A percentile compares a stretch with the other conserved stretches of the same genome.
phyloP scores from a whole-genome alignment of 2,797 vertebrate genomes.

The Cryptoprocta ferox region DNA sequence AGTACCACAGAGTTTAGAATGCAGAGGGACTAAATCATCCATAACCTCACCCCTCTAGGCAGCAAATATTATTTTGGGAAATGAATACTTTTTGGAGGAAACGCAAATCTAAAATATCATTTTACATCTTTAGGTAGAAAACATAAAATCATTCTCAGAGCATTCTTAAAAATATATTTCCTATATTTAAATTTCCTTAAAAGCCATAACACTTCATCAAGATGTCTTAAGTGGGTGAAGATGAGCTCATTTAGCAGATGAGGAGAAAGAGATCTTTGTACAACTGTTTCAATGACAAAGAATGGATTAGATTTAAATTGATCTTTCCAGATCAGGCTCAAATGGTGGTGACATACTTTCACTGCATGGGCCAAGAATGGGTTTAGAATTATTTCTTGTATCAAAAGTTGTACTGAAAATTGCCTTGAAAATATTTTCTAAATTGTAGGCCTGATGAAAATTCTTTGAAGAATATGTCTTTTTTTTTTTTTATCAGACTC shows the following conservation, averaged over 20 bases:
- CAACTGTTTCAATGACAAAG: constrained; percentile 59
- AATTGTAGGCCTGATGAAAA: constrained; percentile 58
- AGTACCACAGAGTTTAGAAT: neutral
- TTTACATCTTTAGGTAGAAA: constrained; percentile 67
- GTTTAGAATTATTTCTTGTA: constrained; percentile 45
- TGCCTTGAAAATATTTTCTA: constrained; percentile 65
- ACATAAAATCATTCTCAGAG: constrained; percentile 60
- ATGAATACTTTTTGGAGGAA: constrained; percentile 34
- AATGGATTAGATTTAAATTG: constrained; percentile 38
- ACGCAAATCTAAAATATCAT: constrained; percentile 52
- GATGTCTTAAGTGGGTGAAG: constrained; percentile 66
- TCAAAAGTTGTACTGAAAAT: constrained; percentile 57
- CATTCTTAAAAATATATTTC: constrained; percentile 66
- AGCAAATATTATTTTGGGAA: constrained; percentile 57
- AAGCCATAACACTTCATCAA: constrained; percentile 66
- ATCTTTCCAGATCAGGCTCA: constrained; percentile 22
- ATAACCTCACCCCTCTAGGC: neutral
- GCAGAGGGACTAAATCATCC: neutral
- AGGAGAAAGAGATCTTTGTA: constrained; percentile 30
- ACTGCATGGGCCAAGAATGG: neutral
- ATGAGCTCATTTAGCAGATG: constrained; percentile 65
- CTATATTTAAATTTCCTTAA: constrained; percentile 74
- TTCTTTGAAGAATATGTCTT: constrained; percentile 42
- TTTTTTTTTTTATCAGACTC: neutral
- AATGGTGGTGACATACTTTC: constrained; percentile 34